A percentile compares a stretch with the other conserved stretches of the same genome.
Conservation (phyloP, 2,888 invertebrate species). For the Patella pellucida region DNA sequence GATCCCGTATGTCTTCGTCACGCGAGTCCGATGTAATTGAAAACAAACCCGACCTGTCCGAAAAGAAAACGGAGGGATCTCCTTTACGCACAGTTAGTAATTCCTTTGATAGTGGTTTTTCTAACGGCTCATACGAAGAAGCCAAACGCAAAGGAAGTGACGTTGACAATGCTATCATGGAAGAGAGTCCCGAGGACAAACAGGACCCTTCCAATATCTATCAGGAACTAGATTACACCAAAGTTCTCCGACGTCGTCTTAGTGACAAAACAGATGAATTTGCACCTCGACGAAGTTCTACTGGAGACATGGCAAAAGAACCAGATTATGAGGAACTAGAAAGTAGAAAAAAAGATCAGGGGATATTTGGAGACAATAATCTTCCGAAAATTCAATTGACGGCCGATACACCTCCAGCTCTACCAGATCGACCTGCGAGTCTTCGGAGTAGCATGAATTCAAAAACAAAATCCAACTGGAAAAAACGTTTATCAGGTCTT, state of each 20-base stretch:
- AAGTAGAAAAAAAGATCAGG: slow-evolving; percentile 33
- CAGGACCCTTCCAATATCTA: slow-evolving; percentile 14
- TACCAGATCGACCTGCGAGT: slow-evolving; percentile 16
- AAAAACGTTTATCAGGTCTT: slow-evolving; percentile 3
- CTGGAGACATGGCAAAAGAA: slow-evolving; percentile 27
- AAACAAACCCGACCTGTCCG: neutral
- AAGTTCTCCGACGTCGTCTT: slow-evolving; percentile 3
- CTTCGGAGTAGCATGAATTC: slow-evolving; percentile 5
- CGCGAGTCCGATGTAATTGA: neutral
- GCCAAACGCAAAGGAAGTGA: slow-evolving; percentile 23
- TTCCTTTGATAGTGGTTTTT: slow-evolving; percentile 55
- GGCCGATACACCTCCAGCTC: slow-evolving; percentile 15
- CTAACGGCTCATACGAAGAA: slow-evolving; percentile 42
- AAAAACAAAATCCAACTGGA: neutral
- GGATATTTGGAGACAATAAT: neutral
- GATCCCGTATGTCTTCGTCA: neutral
- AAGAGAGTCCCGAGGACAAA: slow-evolving; percentile 13
- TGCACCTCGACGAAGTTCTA: slow-evolving; percentile 24
- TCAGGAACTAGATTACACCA: slow-evolving; percentile 18
- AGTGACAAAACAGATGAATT: slow-evolving; percentile 21
- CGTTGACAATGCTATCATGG: slow-evolving; percentile 15
- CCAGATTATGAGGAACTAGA: slow-evolving; percentile 51
- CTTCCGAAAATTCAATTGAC: neutral
- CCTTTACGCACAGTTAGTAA: slow-evolving; percentile 38
- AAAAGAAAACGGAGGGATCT: neutral